Base-by-base conservation (phyloP, 2,113 vertebrate genomes). In the Euleptes europaea region DNA sequence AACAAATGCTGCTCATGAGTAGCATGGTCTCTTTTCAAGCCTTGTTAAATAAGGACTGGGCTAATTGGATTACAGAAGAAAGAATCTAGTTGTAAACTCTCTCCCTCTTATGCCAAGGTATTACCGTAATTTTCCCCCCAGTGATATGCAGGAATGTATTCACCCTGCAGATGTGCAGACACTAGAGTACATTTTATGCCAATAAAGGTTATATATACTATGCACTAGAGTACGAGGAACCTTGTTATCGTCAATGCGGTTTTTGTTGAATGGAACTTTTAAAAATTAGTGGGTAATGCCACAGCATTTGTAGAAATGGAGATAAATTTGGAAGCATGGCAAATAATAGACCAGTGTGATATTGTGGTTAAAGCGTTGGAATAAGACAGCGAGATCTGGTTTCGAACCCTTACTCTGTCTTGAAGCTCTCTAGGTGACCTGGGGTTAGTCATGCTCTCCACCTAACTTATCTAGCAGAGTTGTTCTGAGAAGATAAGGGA, bases 61-160 rank as follows among this genome's bases (percentile, higher is more conserved):
- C 67, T 84, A 67, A 84, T 38, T 76, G 73, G 73, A 84, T 84
- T 84, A 76, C 72, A 77, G 15, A 67, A 49, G 60, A 44, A 76
- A 33, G 47, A 49, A 38, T 66, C 23, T 42, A 63, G 14, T 19
- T 49, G 44, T 66, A 76, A 38, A 38, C n/a, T 9, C 5, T 28
- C 11, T 5, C 40, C 44, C 28, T 33, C 31, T 28, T 63, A 28
- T 33, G 78, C 60, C 60, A 66, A n/a, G 15, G 14, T 44, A 44
- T 63, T 40, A n/a, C 26, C 19, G 21, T 10, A 26, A 51, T 15
- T 70, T 44, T 44, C 9, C 4, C 9, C 9, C 9, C 12, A 70
- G 44, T n/a, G 71, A 71, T 28, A 38, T 19, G 12, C 17, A 71
- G 33, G 66, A 40, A 54, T 40, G 54, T 33, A n/a, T 66, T 76